Base-by-base conservation (phyloP, 2,888 invertebrate genomes). In the Pimpla rufipes region DNA sequence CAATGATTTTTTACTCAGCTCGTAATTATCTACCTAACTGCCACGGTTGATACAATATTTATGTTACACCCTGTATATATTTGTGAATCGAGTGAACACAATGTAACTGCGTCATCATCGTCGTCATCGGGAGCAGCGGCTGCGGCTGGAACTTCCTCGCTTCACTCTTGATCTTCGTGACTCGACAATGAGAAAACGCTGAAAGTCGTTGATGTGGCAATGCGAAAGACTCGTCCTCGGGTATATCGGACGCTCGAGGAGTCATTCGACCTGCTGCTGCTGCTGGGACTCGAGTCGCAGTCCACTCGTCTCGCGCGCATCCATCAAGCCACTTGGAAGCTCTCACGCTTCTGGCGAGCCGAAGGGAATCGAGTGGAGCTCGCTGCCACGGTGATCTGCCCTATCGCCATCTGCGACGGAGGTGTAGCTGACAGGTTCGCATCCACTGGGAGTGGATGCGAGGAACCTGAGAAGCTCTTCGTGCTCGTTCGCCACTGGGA, bases 141-240 rank as follows among this genome's bases (percentile, higher is more conserved):
- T 37, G 47, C 74, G 7, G 67, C 64, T 13, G 62, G 42, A 16
- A 68, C 55, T 42, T 66, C 47, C 35, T 70, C 42, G 71, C 11
- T 42, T n/a, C 29, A n/a, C 66, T 52, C 40, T 40, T 70, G 66
- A 67, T 80, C 47, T 91, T 86, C 92, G 92, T 92, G 92, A 92
- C 92, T 85, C 88, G 90, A 92, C 92, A 92, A 92, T 91, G 89
- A 90, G 89, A 89, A 90, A 89, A 87, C 88, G 81, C 89, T 83
- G 87, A 89, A 90, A 89, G 88, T 88, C 87, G 89, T 86, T 88
- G 87, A 89, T 83, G 81, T 85, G 84, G 73, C 77, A 79, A 85
- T 88, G 79, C 83, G 73, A 87, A 88, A 90, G 87, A 90, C 90
- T 90, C 70, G n/a, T 74, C 29, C 37, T 10, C 11, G 29, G 29